Conservation (phyloP, 2,797 vertebrate species). For the Platalea minor region DNA sequence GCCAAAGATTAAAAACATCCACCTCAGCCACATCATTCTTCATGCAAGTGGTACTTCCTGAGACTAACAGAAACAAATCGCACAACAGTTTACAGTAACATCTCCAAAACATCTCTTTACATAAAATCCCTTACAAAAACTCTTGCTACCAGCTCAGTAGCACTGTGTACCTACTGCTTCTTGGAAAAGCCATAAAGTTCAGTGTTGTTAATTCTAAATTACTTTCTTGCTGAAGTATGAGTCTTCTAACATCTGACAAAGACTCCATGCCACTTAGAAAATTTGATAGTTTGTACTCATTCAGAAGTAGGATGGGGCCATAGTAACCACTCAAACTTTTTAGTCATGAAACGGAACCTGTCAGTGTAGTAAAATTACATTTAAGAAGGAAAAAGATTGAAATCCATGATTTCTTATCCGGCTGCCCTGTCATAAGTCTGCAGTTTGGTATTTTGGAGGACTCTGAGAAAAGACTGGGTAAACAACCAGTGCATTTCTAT, state of each 20-base stretch:
- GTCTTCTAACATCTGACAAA: not conserved
- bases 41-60: not conserved
- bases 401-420: not conserved
- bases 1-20: not conserved
- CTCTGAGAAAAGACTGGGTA: not conserved
- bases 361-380: not conserved
- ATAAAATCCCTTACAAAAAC: not conserved
- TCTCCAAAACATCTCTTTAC: not conserved
- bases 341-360: not conserved
- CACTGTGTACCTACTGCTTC: not conserved
- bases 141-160: not conserved
- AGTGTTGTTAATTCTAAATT: not conserved
- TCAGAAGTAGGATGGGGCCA: not conserved
- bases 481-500: not conserved
- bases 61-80: not conserved
- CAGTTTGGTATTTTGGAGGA: not conserved
- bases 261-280: not conserved
- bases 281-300: not conserved
- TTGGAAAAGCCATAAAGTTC: not conserved
- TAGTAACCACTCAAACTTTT: not conserved
- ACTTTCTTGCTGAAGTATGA: not conserved
- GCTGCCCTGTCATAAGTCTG: not conserved
- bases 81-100: not conserved
- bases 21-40: not conserved
- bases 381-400: not conserved